Base-by-base conservation (phyloP, 2,888 invertebrate genomes). In the Girardia tigrina region DNA sequence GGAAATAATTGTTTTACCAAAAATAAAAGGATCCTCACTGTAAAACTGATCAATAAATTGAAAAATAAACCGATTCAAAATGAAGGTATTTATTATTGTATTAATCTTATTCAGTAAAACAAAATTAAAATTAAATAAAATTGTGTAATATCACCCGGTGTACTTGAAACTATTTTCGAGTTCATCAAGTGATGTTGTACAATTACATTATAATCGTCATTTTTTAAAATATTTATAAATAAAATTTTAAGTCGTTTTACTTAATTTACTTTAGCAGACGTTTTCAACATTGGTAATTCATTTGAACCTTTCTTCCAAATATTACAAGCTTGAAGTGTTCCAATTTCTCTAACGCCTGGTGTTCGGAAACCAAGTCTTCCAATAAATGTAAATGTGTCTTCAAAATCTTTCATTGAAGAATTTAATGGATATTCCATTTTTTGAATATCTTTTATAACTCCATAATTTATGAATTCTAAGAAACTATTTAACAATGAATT, bases 321-420 rank as follows among this genome's bases (percentile, higher is more conserved):
- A 28, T 72, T 28, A 29, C 73, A 72, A 8, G 73, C 73, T 26
- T 29, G 28, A 1, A 29, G 26, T 36, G 36, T 72, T 36, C 29
- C 28, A 8, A n/a, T 72, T 29, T 28, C 36, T 29, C 73, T 72
- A 2, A 36, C 29, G 16, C 36, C 29, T 4, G 36, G 73, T 14
- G 73, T 72, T 42, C 36, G 29, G 20, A 72, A 36, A 4, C 73
- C 73, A 8, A 28, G 28, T 29, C 36, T 56, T 16, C 73, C 73
- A n/a, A 72, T 8, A 29, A 36, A 72, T 8, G 29, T 29, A 26
- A 72, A 72, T 2, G 73, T 72, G 2, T 72, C 73, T 29, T 28
- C 73, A 29, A 72, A 72, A 36, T 72, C 42, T 72, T 72, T 72
- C 73, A 72, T 72, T 29, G 28, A 4, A 6, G 73, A 27, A 36